Base-by-base conservation (phyloP, 1,140 invertebrate species). In the Apis cerana region DNA sequence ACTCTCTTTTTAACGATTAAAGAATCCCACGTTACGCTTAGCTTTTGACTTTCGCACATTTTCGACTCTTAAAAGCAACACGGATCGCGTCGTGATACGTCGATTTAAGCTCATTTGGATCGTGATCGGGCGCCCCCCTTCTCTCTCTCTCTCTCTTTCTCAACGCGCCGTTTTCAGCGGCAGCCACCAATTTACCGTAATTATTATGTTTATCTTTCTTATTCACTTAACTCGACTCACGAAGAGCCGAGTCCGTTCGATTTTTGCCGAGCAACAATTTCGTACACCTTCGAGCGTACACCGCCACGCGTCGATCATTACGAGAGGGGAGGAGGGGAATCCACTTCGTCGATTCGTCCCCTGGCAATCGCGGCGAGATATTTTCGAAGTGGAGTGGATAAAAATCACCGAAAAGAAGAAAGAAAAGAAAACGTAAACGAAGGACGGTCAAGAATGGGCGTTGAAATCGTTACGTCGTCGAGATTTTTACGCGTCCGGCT, bases 121-220 rank as follows among this genome's bases (percentile, higher is more conserved):
- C n/a, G 9, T 71, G 43, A 13, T 8, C 56, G 23, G 70, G 59
- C 21, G 52, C 11, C 19, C 52, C 56, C 8, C 67, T 77, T 82
- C 68, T 71, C 67, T 61, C 68, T 82, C 71, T 85, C 17, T 15
- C 15, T 43, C 27, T 33, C 7, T 58, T 59, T 58, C n/a, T 59
- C 74, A 52, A 58, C 78, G 62, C 65, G 33, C 83, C 74, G 80
- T 81, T 91, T 90, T 84, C 88, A 91, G 81, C 87, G 86, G 87
- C 90, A 92, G 85, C 85, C 88, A 82, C 88, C 87, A 92, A 92
- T 93, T 93, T 93, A 77, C 87, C 88, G 85, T 93, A 92, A 93
- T 93, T 92, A 92, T 92, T 93, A 90, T 93, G 91, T 93, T 93
- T 92, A 93, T 92, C 92, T 92, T 92, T 91, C 90, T 92, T 90